Evolutionary conservation across 2,797 vertebrate species (phyloP), one percentile per base, ranked within the genome.

Genomic region (Graptemys geographica): DNA sequence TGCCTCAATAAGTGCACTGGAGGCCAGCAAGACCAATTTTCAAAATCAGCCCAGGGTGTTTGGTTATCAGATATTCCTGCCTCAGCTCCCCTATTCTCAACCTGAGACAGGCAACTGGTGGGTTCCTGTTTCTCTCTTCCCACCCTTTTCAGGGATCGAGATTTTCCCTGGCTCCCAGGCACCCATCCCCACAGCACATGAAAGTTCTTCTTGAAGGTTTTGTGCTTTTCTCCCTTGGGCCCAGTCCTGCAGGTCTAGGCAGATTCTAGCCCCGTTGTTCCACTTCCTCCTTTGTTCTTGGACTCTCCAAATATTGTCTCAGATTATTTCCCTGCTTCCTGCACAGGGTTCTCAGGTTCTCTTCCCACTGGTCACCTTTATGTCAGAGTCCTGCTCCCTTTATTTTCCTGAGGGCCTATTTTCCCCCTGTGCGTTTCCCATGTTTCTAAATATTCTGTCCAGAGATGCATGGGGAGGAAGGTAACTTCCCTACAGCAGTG

Each of bases 381-480:
- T n/a, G 52, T 27, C 52, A 84, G 80, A 53, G 83, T 44, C 69
- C 11, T 4, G 11, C 85, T 47, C 19, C 78, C 4, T 44, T 81
- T 84, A 74, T 47, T 62, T 85, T 90, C 79, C n/a, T 69, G 37
- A 10, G 15, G 84, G 89, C 2, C 31, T 37, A 7, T 74, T 93
- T 94, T 80, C 19, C 76, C 79, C 81, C 25, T 52, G 16, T 78
- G 87, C 6, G 41, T 88, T 56, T 88, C 81, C 62, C 21, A 79
- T 0, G 0, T 6, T 72, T 72, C 27, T 90, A 55, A 62, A 5
- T 10, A 5, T 56, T 87, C 65, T 72, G 33, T 74, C 21, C 37
- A 91, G 87, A 89, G 85, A 62, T 83, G 2, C 10, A 87, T 23
- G 33, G 86, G 76, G 74, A 89, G 10, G n/a, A 92, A 90, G 44